Base-by-base conservation (phyloP, 2,888 invertebrate species). In the Drosophila tripunctata region DNA sequence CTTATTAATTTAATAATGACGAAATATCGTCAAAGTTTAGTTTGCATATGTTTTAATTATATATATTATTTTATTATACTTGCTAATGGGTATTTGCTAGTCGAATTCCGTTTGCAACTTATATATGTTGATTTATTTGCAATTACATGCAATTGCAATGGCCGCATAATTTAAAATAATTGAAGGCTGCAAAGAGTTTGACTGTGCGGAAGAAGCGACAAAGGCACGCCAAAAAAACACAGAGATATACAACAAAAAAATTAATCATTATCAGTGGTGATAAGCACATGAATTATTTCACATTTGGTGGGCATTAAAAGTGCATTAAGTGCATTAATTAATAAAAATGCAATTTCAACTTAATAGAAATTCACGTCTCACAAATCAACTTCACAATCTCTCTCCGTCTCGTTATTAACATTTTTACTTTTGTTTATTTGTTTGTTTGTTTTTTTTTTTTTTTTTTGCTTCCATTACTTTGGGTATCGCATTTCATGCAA, bases 281-380 rank as follows among this genome's bases (percentile, higher is more conserved):
- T 81, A 81, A 81, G 80, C 83, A 56, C 50, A 72, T 81, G 81
- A 80, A 81, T 78, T 83, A 80, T 83, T 83, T 80, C 71, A 76
- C 83, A 78, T 81, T 81, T 80, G 74, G 62, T 63, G 56, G 61
- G 78, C 76, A 84, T 83, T 82, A 83, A 82, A 71, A 84, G 74
- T 79, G 78, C 84, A 82, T 82, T 84, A 81, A 79, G 63, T 63
- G 78, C 82, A 74, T 80, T 80, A 82, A 83, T 80, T 82, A 80
- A 77, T 77, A 70, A 70, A 75, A 43, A 41, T 40, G 62, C 17
- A 55, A 44, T 47, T 57, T 55, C 47, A 60, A 41, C 36, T 63
- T 27, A 12, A 40, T 55, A 51, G 30, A 47, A 64, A 45, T 10
- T 24, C 30, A 15, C 35, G 2, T 4, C 8, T 24, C 22, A 10